A percentile compares a stretch with the other conserved stretches of the same genome.
Evolutionary conservation across 2,113 vertebrate species (phyloP).

Genomic region (Cololabis saira): DNA sequence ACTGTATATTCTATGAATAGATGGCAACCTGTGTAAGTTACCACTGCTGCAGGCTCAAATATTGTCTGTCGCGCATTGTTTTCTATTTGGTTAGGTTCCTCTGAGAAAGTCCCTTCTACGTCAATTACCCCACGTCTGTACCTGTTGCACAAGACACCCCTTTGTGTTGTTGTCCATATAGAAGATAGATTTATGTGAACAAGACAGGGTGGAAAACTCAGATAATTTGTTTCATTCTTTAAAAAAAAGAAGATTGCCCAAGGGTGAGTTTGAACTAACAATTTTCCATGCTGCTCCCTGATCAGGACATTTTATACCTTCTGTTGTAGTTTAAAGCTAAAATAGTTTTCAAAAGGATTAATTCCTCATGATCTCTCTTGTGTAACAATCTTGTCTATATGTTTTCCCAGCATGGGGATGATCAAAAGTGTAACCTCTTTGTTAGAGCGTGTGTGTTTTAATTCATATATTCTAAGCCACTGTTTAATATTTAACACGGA

Average conservation of each 20-base stretch:
- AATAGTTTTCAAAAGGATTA: conserved; percentile 8
- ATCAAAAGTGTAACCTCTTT: neutral
- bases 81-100: conserved; percentile 23
- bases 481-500: no score
- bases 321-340: neutral
- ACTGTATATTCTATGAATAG: conserved; percentile 48
- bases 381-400: neutral
- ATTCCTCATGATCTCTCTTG: neutral
- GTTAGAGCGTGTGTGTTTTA: neutral
- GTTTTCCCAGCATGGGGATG: neutral
- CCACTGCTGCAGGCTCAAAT: conserved; percentile 19
- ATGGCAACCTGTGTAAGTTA: conserved; percentile 26
- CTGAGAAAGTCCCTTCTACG: conserved; percentile 17
- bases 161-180: conserved; percentile 25
- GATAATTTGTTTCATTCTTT: neutral
- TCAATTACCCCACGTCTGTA: neutral
- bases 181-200: conserved; percentile 20
- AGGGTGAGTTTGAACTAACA: conserved; percentile 7
- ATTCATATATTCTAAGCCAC: no score
- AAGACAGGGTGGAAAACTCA: conserved; percentile 6
- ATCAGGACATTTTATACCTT: neutral
- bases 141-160: conserved; percentile 10
- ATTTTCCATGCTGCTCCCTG: neutral
- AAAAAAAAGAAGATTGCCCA: neutral
- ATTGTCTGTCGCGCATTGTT: conserved; percentile 56